Percentiles rank a stretch among this genome's conserved stretches.
Evolutionary conservation across 1,140 invertebrate species (phyloP).

Genomic region (Pollicipes pollicipes): DNA sequence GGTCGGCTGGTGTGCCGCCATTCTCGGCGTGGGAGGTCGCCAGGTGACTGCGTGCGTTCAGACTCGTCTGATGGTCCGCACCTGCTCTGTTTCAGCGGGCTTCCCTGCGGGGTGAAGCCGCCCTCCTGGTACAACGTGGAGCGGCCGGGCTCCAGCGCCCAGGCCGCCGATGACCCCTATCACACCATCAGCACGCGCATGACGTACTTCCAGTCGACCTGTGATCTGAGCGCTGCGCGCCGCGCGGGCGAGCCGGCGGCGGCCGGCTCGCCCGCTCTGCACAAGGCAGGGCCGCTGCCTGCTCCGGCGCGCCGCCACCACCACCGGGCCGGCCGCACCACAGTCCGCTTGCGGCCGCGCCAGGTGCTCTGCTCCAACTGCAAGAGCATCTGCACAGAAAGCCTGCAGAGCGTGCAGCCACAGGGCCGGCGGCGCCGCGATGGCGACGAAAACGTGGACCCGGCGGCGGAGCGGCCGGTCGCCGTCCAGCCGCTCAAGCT

Average conservation of each 20-base stretch:
- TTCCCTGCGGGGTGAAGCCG: neutral
- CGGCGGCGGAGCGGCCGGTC: too few species aligned
- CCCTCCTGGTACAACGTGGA: neutral
- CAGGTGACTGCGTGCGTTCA: too few species aligned
- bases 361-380: neutral
- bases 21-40: too few species aligned
- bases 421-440: neutral
- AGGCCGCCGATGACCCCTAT: neutral
- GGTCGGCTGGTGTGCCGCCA: too few species aligned
- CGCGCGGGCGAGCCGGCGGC: neutral
- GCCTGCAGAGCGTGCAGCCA: neutral
- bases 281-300: neutral
- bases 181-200: neutral
- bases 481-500: neutral
- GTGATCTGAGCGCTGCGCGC: neutral
- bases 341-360: neutral
- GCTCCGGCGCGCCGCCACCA: neutral
- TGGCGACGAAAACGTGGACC: neutral
- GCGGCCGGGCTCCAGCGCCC: neutral
- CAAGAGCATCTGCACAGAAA: neutral
- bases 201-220: slow-evolving; percentile 1
- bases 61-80: too few species aligned
- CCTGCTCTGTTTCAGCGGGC: neutral
- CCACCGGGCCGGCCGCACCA: neutral
- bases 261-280: too few species aligned